A percentile compares a stretch with the other conserved stretches of the same genome.
Evolutionary conservation across 1,140 invertebrate species (phyloP).

Genomic region (Acromyrmex charruanus): DNA sequence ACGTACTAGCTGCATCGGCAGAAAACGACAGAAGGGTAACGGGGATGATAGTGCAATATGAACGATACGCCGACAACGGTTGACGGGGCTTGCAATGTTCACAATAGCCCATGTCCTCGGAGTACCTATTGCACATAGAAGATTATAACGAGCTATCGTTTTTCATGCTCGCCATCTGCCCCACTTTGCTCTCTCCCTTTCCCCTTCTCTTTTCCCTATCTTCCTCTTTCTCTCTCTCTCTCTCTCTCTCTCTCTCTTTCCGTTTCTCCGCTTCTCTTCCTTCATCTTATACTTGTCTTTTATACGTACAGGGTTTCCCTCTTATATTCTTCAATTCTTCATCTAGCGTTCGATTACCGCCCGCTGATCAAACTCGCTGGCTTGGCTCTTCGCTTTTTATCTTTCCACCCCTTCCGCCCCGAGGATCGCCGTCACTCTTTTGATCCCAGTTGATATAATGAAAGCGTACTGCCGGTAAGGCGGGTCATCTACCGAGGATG

Average conservation of each 20-base stretch:
- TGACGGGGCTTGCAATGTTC: conserved; percentile 46
- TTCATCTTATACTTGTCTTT: not conserved
- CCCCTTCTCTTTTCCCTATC: not conserved
- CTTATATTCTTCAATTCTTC: conserved; percentile 39
- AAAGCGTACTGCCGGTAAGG: conserved; percentile 45
- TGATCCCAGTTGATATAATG: conserved; percentile 61
- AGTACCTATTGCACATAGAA: conserved; percentile 50
- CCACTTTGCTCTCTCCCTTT: conserved; percentile 21
- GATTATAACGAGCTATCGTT: conserved; percentile 68
- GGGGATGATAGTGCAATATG: conserved; percentile 41
- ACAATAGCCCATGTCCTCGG: conserved; percentile 52
- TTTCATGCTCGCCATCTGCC: conserved; percentile 32
- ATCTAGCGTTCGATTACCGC: conserved; percentile 19
- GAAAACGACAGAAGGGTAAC: conserved; percentile 44
- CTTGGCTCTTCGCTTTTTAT: conserved; percentile 36
- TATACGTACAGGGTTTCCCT: conserved; percentile 9
- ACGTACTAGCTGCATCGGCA: conserved; percentile 27
- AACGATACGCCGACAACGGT: conserved; percentile 49
- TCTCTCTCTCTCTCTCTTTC: not conserved
- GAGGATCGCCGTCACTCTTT: conserved; percentile 37
- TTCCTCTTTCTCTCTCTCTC: conserved; percentile 4
- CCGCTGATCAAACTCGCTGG: conserved; percentile 41
- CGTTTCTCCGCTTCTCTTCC: conserved; percentile 10
- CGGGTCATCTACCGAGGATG: conserved; percentile 45
- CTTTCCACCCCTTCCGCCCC: not conserved